Conservation (phyloP, 2,113 vertebrate genomes). For the Podarcis muralis region DNA sequence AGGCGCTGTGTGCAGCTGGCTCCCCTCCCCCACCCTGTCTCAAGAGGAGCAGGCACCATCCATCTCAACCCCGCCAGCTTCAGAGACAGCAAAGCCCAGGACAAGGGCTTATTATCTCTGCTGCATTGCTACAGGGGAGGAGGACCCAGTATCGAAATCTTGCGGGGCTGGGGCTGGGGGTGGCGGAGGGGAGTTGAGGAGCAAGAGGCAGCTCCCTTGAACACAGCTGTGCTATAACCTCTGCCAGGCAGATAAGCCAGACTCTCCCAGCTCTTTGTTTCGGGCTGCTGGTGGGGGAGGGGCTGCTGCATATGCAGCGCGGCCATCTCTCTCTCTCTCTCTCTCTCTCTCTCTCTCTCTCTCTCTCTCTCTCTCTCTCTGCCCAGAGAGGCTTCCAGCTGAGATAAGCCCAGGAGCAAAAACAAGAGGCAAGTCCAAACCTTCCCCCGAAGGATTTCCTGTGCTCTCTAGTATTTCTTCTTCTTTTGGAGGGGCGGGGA, state of each 20-base stretch:
- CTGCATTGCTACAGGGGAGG: not conserved
- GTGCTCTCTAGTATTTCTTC: not conserved
- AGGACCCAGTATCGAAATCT: not conserved
- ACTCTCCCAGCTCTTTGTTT: slow-evolving; percentile 26
- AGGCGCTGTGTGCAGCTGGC: not conserved
- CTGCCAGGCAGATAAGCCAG: slow-evolving; percentile 16
- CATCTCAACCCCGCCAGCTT: slow-evolving; percentile 1
- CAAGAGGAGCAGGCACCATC: not conserved
- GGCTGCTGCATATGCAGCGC: slow-evolving; percentile 22
- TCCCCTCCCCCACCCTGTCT: not conserved
- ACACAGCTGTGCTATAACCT: slow-evolving; percentile 13
- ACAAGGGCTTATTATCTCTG: slow-evolving; percentile 1
- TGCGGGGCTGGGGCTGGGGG: not conserved
- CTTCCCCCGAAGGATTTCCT: slow-evolving; percentile 23
- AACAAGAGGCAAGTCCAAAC: slow-evolving; percentile 25
- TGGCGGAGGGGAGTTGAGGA: not conserved
- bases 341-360: not conserved
- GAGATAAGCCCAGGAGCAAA: slow-evolving; percentile 27
- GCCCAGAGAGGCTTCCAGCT: not conserved
- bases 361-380: not conserved
- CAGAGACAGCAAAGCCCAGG: not conserved
- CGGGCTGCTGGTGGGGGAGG: not conserved
- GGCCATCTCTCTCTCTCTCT: not conserved
- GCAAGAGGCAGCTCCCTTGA: not conserved
- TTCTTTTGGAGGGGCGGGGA: not conserved